phyloP scores from a whole-genome alignment of 2,888 invertebrate species.

The Lithophane socia region DNA sequence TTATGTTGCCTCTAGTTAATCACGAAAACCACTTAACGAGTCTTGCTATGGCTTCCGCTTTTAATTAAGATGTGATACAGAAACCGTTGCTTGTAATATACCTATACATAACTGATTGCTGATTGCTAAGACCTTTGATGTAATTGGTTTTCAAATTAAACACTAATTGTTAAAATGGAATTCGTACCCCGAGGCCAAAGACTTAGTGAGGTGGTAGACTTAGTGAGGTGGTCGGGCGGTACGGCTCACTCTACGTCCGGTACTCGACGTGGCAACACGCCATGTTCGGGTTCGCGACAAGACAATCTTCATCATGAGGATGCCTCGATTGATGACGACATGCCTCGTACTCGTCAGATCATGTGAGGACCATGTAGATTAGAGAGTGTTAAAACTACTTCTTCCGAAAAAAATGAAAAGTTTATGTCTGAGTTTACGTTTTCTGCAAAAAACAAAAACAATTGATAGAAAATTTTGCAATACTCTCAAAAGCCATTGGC shows the following conservation, averaged over 20 bases:
- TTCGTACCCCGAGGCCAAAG: no score
- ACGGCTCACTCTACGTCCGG: no score
- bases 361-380: neutral
- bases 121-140: neutral
- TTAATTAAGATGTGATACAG: conserved; percentile 34
- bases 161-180: neutral
- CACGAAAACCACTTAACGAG: conserved; percentile 35
- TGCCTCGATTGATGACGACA: no score
- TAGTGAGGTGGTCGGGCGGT: no score
- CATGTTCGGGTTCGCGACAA: no score
- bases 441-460: neutral
- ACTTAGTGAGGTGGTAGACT: no score
- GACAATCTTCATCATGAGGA: no score
- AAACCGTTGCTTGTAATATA: neutral
- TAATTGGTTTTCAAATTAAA: neutral
- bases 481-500: neutral
- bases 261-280: no score
- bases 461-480: neutral
- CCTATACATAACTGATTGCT: neutral
- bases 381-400: neutral
- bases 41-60: conserved; percentile 24
- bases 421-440: neutral
- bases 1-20: conserved; percentile 12
- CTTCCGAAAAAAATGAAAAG: neutral
- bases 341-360: neutral